These are phyloP conservation scores for Acrobasis consociella DNA, from an alignment of 2,888 invertebrate genomes.

Conservation along the genomic window DNA sequence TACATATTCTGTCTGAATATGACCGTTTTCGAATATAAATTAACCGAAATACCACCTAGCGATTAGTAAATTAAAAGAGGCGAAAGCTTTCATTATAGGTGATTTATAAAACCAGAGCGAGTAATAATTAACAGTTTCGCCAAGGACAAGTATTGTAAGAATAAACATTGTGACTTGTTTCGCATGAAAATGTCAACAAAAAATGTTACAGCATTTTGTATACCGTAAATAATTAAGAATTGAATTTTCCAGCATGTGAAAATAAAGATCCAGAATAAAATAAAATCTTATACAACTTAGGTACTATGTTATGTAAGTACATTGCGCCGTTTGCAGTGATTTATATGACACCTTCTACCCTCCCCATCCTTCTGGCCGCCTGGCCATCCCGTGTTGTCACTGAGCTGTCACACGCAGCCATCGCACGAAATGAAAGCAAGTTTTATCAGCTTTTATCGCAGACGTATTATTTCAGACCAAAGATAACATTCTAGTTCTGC, in stretches of 20 bases:
- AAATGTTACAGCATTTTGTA: neutral
- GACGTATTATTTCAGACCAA: slow-evolving; percentile 56
- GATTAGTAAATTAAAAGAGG: neutral
- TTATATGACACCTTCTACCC: slow-evolving; percentile 42
- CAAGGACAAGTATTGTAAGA: neutral
- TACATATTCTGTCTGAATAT: slow-evolving; percentile 25
- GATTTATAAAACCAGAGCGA: neutral
- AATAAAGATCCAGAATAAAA: neutral
- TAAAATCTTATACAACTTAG: slow-evolving; percentile 10
- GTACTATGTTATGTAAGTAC: slow-evolving; percentile 31
- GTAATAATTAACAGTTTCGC: neutral
- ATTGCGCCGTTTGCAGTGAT: slow-evolving; percentile 45
- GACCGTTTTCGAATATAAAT: slow-evolving; percentile 25
- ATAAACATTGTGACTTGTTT: too few species aligned
- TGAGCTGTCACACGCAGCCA: slow-evolving; percentile 57
- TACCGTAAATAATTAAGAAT: neutral
- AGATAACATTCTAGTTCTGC: slow-evolving; percentile 41
- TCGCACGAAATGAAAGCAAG: slow-evolving; percentile 57
- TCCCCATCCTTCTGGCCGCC: slow-evolving; percentile 27
- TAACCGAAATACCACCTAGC: neutral
- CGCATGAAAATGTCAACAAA: neutral
- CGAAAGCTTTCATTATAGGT: neutral
- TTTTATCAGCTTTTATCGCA: slow-evolving; percentile 60
- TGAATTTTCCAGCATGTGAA: neutral
- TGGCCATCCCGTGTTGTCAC: slow-evolving; percentile 52